Conservation (phyloP, 2,113 vertebrate species). For the Junco hyemalis region DNA sequence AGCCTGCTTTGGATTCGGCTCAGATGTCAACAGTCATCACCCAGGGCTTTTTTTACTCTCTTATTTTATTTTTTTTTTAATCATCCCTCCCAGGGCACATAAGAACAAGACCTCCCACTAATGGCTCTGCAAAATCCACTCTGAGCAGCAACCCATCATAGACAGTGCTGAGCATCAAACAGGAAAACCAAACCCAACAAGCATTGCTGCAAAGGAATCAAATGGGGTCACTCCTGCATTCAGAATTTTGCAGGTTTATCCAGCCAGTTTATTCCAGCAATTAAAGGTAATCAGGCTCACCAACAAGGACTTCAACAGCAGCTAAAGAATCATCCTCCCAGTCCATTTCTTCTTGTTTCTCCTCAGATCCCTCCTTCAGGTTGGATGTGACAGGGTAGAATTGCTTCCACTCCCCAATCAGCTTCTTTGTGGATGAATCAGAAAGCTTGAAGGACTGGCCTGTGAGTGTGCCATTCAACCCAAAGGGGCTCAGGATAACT, state of each 20-base stretch:
- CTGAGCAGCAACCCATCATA: not conserved
- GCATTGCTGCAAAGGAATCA: not conserved
- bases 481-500: constrained; percentile 98
- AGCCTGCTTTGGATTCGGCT: not conserved
- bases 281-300: constrained; percentile 73
- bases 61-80: not conserved
- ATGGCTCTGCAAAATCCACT: not conserved
- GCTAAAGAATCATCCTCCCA: constrained; percentile 98
- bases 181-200: not conserved
- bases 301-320: constrained; percentile 97
- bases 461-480: constrained; percentile 94
- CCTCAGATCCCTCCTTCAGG: constrained; percentile 86
- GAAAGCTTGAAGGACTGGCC: constrained; percentile 98
- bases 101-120: not conserved
- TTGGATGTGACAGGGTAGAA: constrained; percentile 95
- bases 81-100: not conserved
- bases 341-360: constrained; percentile 92
- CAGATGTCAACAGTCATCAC: not conserved
- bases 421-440: constrained; percentile 93
- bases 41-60: fast-evolving
- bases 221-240: not conserved
- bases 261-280: not conserved
- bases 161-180: not conserved
- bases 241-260: not conserved
- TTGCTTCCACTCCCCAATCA: constrained; percentile 98